These are phyloP conservation scores for Centropus unirufus DNA, from an alignment of 2,113 vertebrate species.

Conservation along the genomic window DNA sequence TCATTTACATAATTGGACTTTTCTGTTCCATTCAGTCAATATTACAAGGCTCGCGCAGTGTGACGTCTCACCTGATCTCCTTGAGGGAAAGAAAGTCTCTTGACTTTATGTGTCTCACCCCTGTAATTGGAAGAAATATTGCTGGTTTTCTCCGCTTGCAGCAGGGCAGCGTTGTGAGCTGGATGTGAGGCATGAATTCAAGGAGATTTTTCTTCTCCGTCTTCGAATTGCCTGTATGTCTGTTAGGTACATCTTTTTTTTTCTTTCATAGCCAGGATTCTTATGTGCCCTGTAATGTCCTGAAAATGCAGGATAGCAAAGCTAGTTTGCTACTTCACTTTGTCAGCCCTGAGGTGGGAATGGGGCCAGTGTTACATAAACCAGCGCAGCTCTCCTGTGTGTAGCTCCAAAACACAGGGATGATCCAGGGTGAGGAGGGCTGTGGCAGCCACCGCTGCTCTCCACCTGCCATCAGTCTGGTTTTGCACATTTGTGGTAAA, in stretches of 20 bases:
- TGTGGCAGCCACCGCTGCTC: rapidly evolving
- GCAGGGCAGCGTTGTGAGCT: background rate
- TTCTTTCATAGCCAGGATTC: background rate
- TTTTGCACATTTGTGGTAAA: background rate
- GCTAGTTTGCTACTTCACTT: background rate
- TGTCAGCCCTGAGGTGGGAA: background rate
- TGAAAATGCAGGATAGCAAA: background rate
- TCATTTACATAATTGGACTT: conserved; percentile 69
- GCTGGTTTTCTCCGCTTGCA: background rate
- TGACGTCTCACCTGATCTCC: conserved; percentile 48
- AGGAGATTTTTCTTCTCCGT: background rate
- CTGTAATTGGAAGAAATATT: conserved; percentile 23
- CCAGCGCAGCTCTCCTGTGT: background rate
- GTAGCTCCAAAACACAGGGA: rapidly evolving
- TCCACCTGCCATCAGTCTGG: rapidly evolving
- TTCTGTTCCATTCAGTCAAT: conserved; percentile 48
- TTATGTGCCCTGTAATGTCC: background rate
- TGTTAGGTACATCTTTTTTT: background rate
- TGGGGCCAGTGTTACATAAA: background rate
- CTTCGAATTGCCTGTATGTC: background rate
- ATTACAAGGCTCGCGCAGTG: background rate
- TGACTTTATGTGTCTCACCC: background rate
- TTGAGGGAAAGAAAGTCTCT: background rate
- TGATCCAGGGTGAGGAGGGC: background rate
- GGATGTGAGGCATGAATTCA: background rate